Evolutionary conservation across 2,113 vertebrate genomes (phyloP).

Genomic region (Mungos mungo): DNA sequence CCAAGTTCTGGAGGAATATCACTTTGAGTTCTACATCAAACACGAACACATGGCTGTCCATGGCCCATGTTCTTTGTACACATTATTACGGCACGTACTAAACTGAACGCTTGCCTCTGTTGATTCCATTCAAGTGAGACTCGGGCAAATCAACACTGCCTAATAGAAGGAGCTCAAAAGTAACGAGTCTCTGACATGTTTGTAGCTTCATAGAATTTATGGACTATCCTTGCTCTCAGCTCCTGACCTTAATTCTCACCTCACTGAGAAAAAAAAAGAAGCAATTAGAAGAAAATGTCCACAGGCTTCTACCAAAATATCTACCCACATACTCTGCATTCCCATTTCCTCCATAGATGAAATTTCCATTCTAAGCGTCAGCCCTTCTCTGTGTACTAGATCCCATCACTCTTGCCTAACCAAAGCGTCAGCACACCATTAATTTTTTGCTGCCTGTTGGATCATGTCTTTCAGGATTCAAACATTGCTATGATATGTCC

Average conservation of each 20-base stretch:
- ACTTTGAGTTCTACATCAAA: neutral
- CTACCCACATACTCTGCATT: neutral
- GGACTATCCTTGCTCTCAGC: neutral
- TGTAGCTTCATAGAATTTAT: neutral
- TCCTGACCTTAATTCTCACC: neutral
- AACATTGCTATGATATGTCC: neutral
- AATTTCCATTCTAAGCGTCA: neutral
- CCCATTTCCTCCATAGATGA: neutral
- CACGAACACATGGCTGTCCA: neutral
- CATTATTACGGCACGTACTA: neutral
- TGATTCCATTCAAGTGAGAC: neutral
- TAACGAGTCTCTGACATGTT: neutral
- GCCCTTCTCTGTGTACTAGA: neutral
- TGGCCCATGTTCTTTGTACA: neutral
- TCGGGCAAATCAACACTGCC: neutral
- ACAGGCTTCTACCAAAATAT: neutral
- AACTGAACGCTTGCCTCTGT: neutral
- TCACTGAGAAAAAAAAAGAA: neutral
- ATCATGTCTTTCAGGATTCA: neutral
- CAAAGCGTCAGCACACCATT: neutral
- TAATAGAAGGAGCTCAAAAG: neutral
- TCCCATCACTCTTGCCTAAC: neutral
- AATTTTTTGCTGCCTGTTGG: neutral
- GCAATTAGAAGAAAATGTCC: neutral
- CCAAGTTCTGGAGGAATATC: neutral